Percentiles rank a stretch among this genome's conserved stretches.
Conservation (phyloP, 1,140 invertebrate species). For the Plutomurus gul region DNA sequence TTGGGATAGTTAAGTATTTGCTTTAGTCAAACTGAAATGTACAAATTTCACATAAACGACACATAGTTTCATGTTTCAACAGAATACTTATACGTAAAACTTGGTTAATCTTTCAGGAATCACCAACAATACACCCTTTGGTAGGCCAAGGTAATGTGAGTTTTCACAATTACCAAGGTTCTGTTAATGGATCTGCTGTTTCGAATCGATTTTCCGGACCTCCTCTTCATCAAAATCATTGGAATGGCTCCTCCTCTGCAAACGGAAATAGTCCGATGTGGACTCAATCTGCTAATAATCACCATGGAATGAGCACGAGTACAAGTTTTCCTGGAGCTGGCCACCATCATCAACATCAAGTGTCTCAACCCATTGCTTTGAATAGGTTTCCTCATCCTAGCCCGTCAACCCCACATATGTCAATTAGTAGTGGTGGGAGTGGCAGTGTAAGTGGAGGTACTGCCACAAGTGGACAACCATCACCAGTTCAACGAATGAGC, state of each 20-base stretch:
- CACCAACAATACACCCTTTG: background rate
- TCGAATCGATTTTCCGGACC: slow-evolving; percentile 26
- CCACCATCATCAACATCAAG: slow-evolving; percentile 47
- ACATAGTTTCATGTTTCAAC: too few species aligned
- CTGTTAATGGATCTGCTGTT: background rate
- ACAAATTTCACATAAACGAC: too few species aligned
- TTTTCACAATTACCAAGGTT: slow-evolving; percentile 32
- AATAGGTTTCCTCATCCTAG: slow-evolving; percentile 45
- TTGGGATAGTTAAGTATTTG: too few species aligned
- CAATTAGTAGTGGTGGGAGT: slow-evolving; percentile 49
- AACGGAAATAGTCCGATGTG: slow-evolving; percentile 33
- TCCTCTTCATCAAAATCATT: slow-evolving; percentile 36
- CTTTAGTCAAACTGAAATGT: too few species aligned
- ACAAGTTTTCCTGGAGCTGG: slow-evolving; percentile 50
- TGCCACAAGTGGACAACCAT: slow-evolving; percentile 50
- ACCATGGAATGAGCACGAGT: slow-evolving; percentile 44
- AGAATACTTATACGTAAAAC: too few species aligned
- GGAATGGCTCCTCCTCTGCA: slow-evolving; percentile 33
- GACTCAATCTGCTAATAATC: slow-evolving; percentile 32
- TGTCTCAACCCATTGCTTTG: slow-evolving; percentile 39
- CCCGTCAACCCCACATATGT: slow-evolving; percentile 48
- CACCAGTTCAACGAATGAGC: slow-evolving; percentile 44
- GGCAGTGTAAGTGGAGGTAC: slow-evolving; percentile 45
- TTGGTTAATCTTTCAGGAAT: background rate
- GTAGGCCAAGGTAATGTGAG: background rate